Percentiles rank a stretch among this genome's conserved stretches.
Conservation (phyloP, 2,888 invertebrate genomes). For the Lysandra coridon region DNA sequence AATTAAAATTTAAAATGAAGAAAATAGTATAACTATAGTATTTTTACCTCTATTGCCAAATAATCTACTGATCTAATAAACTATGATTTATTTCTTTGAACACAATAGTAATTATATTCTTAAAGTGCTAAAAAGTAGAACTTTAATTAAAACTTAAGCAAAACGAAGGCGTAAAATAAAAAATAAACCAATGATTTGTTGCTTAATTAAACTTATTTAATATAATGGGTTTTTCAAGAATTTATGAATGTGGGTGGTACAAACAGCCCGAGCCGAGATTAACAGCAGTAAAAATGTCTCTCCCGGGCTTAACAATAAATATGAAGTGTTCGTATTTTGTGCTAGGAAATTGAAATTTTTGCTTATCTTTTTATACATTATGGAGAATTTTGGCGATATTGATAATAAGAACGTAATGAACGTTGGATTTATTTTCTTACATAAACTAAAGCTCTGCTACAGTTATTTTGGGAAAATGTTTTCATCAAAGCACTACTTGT, state of each 20-base stretch:
- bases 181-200: constrained; percentile 14
- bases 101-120: not conserved
- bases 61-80: too few species aligned
- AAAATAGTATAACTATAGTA: not conserved
- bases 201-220: not conserved
- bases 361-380: not conserved
- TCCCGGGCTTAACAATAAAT: constrained; percentile 12
- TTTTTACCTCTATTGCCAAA: not conserved
- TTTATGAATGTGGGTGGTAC: constrained; percentile 5
- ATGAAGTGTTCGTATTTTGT: not conserved
- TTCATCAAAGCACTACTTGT: not conserved
- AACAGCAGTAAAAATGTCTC: constrained; percentile 24
- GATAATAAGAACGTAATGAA: not conserved
- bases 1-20: not conserved
- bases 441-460: not conserved
- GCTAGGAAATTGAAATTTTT: not conserved
- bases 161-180: not conserved
- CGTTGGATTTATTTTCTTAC: not conserved
- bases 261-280: not conserved
- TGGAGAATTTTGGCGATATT: not conserved
- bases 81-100: too few species aligned
- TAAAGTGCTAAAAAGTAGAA: not conserved
- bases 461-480: not conserved
- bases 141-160: not conserved
- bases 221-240: constrained; percentile 1